Evolutionary conservation across 2,113 vertebrate species (phyloP), one percentile per base, ranked within the genome.

Genomic region (Coturnix japonica): DNA sequence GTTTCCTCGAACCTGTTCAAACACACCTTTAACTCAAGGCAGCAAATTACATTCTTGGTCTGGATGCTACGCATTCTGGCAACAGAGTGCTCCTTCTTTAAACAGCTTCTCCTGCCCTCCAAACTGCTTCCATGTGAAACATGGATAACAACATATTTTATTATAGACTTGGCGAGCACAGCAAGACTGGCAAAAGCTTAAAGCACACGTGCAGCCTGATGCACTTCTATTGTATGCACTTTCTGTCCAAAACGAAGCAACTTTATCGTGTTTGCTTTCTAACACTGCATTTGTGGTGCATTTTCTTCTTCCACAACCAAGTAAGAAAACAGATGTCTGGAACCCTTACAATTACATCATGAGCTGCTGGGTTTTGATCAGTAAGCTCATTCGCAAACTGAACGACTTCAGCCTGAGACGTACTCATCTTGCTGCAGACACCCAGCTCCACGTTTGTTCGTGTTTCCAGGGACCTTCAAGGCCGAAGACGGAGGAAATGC

Each of bases 371-470:
- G 2, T 84, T 83, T 4, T 20, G 35, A 57, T 14, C 23, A 13
- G 16, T 16, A 53, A 35, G 41, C 26, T 57, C 9, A 1, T 19
- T 35, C 11, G 53, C 44, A 39, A 33, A 0, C 11, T 2, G 31
- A 79, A 51, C 23, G 30, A 5, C 47, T 3, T 28, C 60, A 31
- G 59, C 22, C 22, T 10, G 11, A 22, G 54, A 21, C 5, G 7
- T 2, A 21, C 21, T 39, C 13, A 4, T 7, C 11, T 16, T 2
- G 16, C 0, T 39, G 63, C 79, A 1, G 2, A 14, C 7, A 18
- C 65, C 15, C 47, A 4, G 19, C 30, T 13, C 6, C 19, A 12
- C 0, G 4, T 53, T 2, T 4, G 10, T 3, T 2, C 8, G 9
- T 4, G 57, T 31, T 16, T 64, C 31, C 31, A 4, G 18, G 19